Conservation (phyloP, 2,113 vertebrate species). For the Ranitomeya imitator region DNA sequence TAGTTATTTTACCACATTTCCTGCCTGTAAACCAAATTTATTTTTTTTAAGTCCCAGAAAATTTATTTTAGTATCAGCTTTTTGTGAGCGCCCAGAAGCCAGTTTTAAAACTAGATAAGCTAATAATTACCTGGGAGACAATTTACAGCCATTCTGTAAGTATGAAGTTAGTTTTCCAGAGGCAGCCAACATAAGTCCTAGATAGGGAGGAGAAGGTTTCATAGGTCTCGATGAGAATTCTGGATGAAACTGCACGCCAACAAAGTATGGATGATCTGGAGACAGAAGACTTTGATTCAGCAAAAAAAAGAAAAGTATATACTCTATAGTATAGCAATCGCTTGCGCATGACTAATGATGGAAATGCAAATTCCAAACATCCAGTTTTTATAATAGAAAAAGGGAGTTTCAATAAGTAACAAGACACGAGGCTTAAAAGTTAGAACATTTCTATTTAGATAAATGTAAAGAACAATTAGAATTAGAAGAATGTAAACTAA, state of each 20-base stretch:
- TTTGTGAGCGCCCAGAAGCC: no score
- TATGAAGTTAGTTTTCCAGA: slow-evolving; percentile 72
- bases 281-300: neutral
- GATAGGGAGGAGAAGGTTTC: slow-evolving; percentile 80
- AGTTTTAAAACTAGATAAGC: no score
- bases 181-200: slow-evolving; percentile 77
- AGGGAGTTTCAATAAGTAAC: neutral
- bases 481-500: no score
- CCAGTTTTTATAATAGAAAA: neutral
- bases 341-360: neutral
- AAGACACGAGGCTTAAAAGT: no score
- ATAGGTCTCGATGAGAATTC: slow-evolving; percentile 81
- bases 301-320: neutral
- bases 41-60: no score
- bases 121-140: slow-evolving; percentile 72
- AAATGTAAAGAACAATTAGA: no score
- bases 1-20: no score
- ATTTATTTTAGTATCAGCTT: no score
- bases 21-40: no score
- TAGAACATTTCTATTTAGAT: no score
- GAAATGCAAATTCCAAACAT: neutral
- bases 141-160: slow-evolving; percentile 72
- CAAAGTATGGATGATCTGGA: slow-evolving; percentile 80
- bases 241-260: slow-evolving; percentile 81
- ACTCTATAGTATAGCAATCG: neutral